Conservation (phyloP, 2,113 vertebrate genomes). For the Collichthys lucidus region DNA sequence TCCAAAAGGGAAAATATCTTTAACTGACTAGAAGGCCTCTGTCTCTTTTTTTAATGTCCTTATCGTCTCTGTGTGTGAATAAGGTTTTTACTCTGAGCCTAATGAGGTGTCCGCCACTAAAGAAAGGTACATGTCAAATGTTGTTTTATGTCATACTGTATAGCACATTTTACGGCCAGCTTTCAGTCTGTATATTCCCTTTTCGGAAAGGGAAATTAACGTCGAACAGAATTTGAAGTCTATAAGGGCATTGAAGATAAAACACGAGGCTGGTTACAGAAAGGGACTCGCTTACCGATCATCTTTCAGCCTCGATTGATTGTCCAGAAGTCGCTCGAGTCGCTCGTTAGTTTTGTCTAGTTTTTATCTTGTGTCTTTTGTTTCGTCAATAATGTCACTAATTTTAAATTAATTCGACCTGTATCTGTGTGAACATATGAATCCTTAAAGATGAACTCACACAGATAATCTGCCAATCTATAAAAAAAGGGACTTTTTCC, state of each 20-base stretch:
- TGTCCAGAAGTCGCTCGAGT: not conserved
- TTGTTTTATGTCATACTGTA: conserved; percentile 27
- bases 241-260: conserved; percentile 43
- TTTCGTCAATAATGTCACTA: not conserved
- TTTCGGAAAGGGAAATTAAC: conserved; percentile 22
- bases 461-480: not conserved
- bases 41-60: not conserved
- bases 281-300: conserved; percentile 56
- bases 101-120: not conserved
- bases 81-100: not conserved
- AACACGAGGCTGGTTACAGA: conserved; percentile 43
- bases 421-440: not conserved
- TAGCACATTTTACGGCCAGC: conserved; percentile 25
- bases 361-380: not conserved
- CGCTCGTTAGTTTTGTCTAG: not conserved
- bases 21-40: conserved; percentile 19
- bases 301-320: not conserved
- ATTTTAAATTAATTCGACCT: conserved; percentile 8
- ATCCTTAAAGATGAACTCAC: not conserved
- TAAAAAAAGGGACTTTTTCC: conserved; percentile 55
- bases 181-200: conserved; percentile 13
- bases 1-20: conserved; percentile 62
- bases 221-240: conserved; percentile 5
- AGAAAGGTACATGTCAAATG: not conserved
- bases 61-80: not conserved